Evolutionary conservation across 2,113 vertebrate genomes (phyloP).

Genomic region (Hemibagrus wyckioides): DNA sequence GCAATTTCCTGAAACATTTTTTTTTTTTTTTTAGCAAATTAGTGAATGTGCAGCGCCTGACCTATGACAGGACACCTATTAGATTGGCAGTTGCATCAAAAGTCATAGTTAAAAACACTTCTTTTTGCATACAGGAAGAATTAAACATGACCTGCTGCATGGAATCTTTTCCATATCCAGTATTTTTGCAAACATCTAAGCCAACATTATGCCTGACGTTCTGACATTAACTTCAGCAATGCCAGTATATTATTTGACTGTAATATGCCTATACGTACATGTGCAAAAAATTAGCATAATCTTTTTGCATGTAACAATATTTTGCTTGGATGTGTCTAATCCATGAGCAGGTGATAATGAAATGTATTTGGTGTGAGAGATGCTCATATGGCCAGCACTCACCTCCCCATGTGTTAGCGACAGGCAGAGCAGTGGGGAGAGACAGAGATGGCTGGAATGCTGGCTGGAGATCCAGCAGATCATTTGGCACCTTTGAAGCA

Average conservation of each 20-base stretch:
- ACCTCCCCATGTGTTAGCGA: conserved; percentile 92
- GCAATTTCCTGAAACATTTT: neutral
- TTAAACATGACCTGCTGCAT: neutral
- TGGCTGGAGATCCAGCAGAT: conserved; percentile 93
- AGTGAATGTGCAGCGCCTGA: neutral
- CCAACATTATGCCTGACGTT: neutral
- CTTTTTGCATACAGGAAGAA: neutral
- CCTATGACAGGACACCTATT: neutral
- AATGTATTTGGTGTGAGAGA: neutral
- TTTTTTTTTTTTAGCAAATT: neutral
- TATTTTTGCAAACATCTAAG: neutral
- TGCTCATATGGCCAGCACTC: conserved; percentile 61
- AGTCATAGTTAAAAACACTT: neutral
- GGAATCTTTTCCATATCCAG: neutral
- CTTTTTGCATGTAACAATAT: neutral
- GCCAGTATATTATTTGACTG: neutral
- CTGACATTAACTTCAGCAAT: neutral
- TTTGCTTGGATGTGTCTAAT: neutral
- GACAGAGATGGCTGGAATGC: conserved; percentile 86
- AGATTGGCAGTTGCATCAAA: neutral
- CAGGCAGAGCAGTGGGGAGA: conserved; percentile 78
- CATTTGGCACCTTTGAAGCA: conserved; percentile 88
- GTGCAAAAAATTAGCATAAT: neutral
- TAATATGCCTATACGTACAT: neutral
- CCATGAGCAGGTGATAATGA: neutral